Conservation (phyloP, 2,888 invertebrate species). For the Dasypolia templi region DNA sequence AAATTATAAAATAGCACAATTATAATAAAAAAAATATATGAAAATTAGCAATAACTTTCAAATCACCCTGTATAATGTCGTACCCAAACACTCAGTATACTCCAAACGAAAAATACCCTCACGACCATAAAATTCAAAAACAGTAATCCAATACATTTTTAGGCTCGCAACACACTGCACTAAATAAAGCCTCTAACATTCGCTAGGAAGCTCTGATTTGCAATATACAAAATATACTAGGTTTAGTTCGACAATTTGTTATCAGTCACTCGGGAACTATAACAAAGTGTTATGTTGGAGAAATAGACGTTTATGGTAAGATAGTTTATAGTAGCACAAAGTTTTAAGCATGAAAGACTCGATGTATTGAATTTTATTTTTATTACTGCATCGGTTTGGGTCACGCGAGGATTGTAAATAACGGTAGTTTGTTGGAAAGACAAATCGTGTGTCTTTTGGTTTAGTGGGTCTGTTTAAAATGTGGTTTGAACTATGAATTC, state of each 20-base stretch:
- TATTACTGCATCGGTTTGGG: conserved; percentile 35
- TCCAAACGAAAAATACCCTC: conserved; percentile 10
- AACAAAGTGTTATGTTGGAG: conserved; percentile 60
- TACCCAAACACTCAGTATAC: background rate
- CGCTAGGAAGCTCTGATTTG: conserved; percentile 55
- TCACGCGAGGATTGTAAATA: conserved; percentile 44
- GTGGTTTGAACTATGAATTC: background rate
- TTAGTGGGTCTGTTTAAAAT: too few species aligned
- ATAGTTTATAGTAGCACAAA: conserved; percentile 56
- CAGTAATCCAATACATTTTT: conserved; percentile 38
- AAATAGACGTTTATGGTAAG: conserved; percentile 62
- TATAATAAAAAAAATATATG: too few species aligned
- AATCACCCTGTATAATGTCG: background rate
- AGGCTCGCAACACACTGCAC: conserved; percentile 26
- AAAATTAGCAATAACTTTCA: too few species aligned
- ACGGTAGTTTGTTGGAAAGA: conserved; percentile 23
- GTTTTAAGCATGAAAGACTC: conserved; percentile 57
- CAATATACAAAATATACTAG: conserved; percentile 51
- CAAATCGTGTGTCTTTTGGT: conserved; percentile 19
- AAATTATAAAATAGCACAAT: too few species aligned
- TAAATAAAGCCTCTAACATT: conserved; percentile 44
- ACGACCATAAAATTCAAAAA: conserved; percentile 14
- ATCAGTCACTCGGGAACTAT: conserved; percentile 53
- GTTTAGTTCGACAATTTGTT: conserved; percentile 57
- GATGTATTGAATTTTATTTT: conserved; percentile 54